Conservation (phyloP, 2,888 invertebrate species). For the Drosophila melanosoma region DNA sequence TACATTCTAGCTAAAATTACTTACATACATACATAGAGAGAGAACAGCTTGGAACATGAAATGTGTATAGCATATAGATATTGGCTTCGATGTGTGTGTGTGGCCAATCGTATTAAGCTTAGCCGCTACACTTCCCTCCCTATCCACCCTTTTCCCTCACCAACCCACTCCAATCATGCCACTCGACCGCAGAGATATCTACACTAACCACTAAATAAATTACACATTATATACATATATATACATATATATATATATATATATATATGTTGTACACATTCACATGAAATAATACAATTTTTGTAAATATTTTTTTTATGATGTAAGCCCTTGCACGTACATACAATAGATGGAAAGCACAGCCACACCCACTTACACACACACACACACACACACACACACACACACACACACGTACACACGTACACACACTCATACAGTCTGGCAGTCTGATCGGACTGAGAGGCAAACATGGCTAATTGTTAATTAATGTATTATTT, state of each 20-base stretch:
- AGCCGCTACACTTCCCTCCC: background rate
- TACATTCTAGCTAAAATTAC: constrained; percentile 43
- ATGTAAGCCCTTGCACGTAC: constrained; percentile 50
- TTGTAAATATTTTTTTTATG: constrained; percentile 72
- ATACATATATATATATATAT: constrained; percentile 21
- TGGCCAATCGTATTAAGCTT: constrained; percentile 49
- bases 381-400: background rate
- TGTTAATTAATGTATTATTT: constrained; percentile 76
- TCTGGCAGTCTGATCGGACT: constrained; percentile 7
- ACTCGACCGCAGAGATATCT: constrained; percentile 14
- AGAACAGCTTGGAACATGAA: constrained; percentile 46
- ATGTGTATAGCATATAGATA: constrained; percentile 66
- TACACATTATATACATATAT: constrained; percentile 20
- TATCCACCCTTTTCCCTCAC: background rate
- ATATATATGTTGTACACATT: constrained; percentile 26
- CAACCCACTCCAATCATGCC: background rate
- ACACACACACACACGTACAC: background rate
- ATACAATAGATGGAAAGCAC: constrained; percentile 27
- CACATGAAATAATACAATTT: constrained; percentile 42
- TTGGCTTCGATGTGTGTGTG: constrained; percentile 35
- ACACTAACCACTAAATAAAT: constrained; percentile 19
- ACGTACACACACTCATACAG: background rate
- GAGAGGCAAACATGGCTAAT: constrained; percentile 53
- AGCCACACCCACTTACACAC: background rate
- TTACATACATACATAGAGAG: constrained; percentile 19